Evolutionary conservation across 37 sponge, comb jelly and placozoan species (phyloP).

Genomic region (Crambe crambe): DNA sequence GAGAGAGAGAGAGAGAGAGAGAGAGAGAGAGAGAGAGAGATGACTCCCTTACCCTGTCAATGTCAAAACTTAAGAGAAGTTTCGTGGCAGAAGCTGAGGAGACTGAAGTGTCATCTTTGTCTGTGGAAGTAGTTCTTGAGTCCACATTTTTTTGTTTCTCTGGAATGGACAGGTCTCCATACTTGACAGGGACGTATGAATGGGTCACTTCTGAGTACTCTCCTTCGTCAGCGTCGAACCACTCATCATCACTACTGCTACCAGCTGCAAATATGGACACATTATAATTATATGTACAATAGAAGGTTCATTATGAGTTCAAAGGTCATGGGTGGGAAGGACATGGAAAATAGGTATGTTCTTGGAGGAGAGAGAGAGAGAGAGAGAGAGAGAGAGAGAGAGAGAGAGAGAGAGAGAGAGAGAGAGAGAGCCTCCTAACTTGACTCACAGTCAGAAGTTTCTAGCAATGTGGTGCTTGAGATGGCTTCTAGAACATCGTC

Average conservation of each 20-base stretch:
- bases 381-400: background rate
- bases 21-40: background rate
- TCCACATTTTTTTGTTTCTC: background rate
- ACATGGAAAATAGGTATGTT: too few species aligned
- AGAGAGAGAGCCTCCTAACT: too few species aligned
- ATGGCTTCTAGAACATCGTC: too few species aligned
- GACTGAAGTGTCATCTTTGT: background rate
- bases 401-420: background rate
- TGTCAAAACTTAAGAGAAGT: too few species aligned
- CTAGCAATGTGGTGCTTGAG: too few species aligned
- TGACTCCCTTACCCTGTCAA: too few species aligned
- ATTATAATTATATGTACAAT: too few species aligned
- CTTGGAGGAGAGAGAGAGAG: background rate
- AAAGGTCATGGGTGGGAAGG: background rate
- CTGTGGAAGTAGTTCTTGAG: background rate
- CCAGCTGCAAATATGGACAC: background rate
- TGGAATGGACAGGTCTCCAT: background rate
- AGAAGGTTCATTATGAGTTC: too few species aligned
- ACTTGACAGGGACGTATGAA: too few species aligned
- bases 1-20: background rate
- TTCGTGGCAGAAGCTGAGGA: background rate
- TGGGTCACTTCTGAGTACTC: too few species aligned
- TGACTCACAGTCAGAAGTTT: too few species aligned
- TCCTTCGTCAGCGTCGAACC: slow-evolving; percentile 71
- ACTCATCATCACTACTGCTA: slow-evolving; percentile 33